Evolutionary conservation across 2,113 vertebrate species (phyloP).

Genomic region (Leuciscus idus): DNA sequence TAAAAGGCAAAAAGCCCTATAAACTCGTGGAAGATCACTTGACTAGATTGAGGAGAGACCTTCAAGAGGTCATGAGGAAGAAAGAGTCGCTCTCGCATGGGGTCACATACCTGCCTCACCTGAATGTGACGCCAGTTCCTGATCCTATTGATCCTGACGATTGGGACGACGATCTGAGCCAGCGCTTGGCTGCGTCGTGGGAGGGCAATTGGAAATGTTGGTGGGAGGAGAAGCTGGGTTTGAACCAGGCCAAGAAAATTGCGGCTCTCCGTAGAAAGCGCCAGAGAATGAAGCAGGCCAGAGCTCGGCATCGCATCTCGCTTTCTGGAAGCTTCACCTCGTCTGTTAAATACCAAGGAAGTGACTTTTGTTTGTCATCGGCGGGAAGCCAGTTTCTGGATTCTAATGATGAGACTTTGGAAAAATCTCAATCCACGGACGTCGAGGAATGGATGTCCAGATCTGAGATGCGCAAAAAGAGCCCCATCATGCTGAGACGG

Average conservation of each 20-base stretch:
- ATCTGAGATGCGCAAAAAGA: background rate
- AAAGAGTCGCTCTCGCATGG: conserved; percentile 64
- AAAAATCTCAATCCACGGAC: conserved; percentile 9
- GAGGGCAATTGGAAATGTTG: conserved; percentile 68
- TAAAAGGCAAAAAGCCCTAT: background rate
- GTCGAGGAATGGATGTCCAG: background rate
- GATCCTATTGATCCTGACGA: conserved; percentile 27
- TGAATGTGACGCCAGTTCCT: conserved; percentile 21
- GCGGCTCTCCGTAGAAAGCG: conserved; percentile 72
- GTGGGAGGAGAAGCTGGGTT: conserved; percentile 77
- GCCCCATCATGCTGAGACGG: background rate
- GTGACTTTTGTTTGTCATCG: conserved; percentile 21
- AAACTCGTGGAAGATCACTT: background rate
- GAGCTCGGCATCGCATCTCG: conserved; percentile 23
- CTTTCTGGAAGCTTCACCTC: conserved; percentile 83
- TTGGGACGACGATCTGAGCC: conserved; percentile 74
- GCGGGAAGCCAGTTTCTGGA: conserved; percentile 48
- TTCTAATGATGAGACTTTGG: conserved; percentile 54
- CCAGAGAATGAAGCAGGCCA: conserved; percentile 68
- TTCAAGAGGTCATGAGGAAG: conserved; percentile 67
- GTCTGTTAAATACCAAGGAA: conserved; percentile 71
- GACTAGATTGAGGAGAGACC: conserved; percentile 46
- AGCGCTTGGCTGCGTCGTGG: conserved; percentile 80
- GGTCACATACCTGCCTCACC: background rate
- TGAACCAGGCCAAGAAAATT: conserved; percentile 51